Percentiles rank a stretch among this genome's conserved stretches.
Conservation (phyloP, 2,797 vertebrate genomes). For the Diplodus puntazzo region DNA sequence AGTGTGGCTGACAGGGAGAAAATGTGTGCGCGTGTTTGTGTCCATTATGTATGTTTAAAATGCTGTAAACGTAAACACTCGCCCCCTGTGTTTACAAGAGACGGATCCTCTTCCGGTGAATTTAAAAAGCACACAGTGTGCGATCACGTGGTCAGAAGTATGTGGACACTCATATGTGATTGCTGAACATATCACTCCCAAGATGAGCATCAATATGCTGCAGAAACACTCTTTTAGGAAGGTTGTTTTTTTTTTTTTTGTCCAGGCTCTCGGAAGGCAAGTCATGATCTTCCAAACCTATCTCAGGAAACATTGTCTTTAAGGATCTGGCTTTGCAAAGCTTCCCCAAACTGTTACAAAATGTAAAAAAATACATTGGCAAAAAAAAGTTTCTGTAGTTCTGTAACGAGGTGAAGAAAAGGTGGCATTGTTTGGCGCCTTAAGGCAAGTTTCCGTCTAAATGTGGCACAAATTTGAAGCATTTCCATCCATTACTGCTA, state of each 20-base stretch:
- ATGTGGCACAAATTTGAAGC: background rate
- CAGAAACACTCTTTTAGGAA: background rate
- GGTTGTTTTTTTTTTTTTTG: background rate
- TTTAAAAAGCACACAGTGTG: constrained; percentile 7
- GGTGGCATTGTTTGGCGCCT: background rate
- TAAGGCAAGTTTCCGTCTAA: background rate
- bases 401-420: background rate
- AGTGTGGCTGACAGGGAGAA: constrained; percentile 45
- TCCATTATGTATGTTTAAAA: constrained; percentile 31
- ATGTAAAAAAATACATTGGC: background rate
- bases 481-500: background rate
- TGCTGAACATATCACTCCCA: background rate
- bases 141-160: background rate
- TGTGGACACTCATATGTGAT: constrained; percentile 1
- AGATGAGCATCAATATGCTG: background rate
- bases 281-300: background rate
- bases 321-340: background rate
- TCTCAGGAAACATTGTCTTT: background rate
- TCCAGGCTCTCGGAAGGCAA: background rate
- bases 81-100: too few relatives aligned
- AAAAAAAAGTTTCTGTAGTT: background rate
- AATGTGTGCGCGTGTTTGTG: constrained; percentile 3
- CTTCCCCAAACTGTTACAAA: background rate
- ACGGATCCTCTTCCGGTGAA: background rate
- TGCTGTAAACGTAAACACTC: constrained; percentile 32